Percentiles rank a stretch among this genome's conserved stretches.
Evolutionary conservation across 2,888 invertebrate species (phyloP).

Genomic region (Drosophila mulleri): DNA sequence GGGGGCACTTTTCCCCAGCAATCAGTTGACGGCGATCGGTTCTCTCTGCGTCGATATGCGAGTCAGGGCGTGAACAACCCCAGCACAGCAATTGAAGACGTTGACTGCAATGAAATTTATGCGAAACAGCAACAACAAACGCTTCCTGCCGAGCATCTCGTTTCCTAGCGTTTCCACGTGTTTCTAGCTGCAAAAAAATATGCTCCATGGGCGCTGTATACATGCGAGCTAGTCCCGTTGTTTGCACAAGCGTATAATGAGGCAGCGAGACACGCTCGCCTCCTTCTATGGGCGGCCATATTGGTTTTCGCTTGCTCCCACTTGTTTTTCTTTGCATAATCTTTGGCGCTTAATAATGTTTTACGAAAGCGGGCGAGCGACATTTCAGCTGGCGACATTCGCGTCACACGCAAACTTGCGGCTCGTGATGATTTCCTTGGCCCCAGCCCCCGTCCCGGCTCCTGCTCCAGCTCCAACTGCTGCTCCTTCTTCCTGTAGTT

Average conservation of each 20-base stretch:
- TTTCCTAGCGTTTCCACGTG: slow-evolving; percentile 12
- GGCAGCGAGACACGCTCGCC: slow-evolving; percentile 35
- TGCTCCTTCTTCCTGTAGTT: slow-evolving; percentile 8
- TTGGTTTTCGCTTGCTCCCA: slow-evolving; percentile 54
- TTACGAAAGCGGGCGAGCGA: slow-evolving; percentile 32
- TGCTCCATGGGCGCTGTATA: slow-evolving; percentile 32
- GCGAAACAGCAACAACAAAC: slow-evolving; percentile 16
- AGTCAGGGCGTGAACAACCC: slow-evolving; percentile 21
- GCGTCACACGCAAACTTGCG: slow-evolving; percentile 72
- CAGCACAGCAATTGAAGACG: slow-evolving; percentile 37
- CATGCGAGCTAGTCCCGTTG: slow-evolving; percentile 53
- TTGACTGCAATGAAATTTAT: slow-evolving; percentile 45
- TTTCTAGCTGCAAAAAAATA: slow-evolving; percentile 45
- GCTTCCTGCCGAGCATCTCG: slow-evolving; percentile 19
- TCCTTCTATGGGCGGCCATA: slow-evolving; percentile 57
- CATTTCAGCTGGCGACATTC: slow-evolving; percentile 48
- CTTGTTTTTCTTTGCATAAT: slow-evolving; percentile 72
- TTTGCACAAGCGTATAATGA: slow-evolving; percentile 66
- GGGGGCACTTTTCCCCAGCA: not conserved
- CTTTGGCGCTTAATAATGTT: slow-evolving; percentile 73
- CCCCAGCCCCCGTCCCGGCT: not conserved
- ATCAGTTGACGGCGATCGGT: slow-evolving; percentile 24
- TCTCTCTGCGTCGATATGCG: slow-evolving; percentile 17
- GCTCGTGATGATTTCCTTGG: slow-evolving; percentile 61
- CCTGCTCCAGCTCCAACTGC: not conserved